Percentiles rank a stretch among this genome's conserved stretches.
These are phyloP conservation scores for Bimastos eiseni DNA, from an alignment of 2,888 invertebrate genomes.

Conservation along the genomic window DNA sequence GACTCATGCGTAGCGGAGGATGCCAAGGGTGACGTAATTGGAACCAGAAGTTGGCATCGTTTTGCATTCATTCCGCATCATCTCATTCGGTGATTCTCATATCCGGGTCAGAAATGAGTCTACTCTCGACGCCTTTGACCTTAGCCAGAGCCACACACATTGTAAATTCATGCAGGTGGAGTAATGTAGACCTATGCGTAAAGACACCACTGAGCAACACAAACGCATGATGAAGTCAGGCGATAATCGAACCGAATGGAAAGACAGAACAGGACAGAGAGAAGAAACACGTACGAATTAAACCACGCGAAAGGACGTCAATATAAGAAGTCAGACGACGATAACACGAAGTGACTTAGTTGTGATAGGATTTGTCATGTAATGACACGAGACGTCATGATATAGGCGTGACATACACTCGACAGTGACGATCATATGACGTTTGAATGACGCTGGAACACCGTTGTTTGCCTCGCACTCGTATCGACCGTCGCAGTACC, in stretches of 20 bases:
- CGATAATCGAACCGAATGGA: background rate
- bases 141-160: background rate
- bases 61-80: background rate
- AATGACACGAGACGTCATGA: conserved; percentile 3
- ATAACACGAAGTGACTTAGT: background rate
- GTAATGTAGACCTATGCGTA: background rate
- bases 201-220: background rate
- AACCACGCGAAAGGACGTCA: background rate
- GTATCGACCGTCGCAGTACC: conserved; percentile 29
- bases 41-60: background rate
- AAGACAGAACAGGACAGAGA: background rate
- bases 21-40: background rate
- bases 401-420: conserved; percentile 27
- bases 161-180: background rate
- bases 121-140: background rate
- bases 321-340: background rate
- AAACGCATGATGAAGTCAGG: background rate
- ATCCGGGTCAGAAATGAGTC: background rate
- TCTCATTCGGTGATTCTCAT: background rate
- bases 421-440: conserved; percentile 22
- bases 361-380: background rate
- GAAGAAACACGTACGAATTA: background rate
- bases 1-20: background rate
- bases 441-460: conserved; percentile 7
- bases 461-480: conserved; percentile 32